Base-by-base conservation (phyloP, 2,113 vertebrate genomes). In the Cercocebus atys region DNA sequence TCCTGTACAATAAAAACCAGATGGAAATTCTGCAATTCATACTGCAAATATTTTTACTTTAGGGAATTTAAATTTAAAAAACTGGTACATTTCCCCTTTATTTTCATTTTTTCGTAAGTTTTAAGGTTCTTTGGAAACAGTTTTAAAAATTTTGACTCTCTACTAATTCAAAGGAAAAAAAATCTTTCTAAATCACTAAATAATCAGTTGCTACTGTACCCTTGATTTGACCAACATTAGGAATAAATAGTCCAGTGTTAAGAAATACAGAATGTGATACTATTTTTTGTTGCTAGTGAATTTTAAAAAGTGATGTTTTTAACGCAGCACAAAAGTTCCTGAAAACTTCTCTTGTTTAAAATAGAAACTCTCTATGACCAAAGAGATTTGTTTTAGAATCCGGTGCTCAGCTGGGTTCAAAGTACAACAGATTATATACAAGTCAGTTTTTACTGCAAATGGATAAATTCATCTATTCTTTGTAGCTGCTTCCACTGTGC, bases 241-340 rank as follows among this genome's bases (percentile, higher is more conserved):
- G 11, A 90, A 84, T 82, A 88, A 91, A 76, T 25, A 86, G 22
- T 88, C 1, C 13, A 91, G 8, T 66, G 38, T 32, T 72, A 81
- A 59, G 8, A 88, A 90, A 50, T 61, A 57, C 22, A 43, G 47
- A 92, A 84, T 75, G 52, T 88, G 17, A 35, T 25, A 87, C 81
- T 50, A 81, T 68, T 72, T 88, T 94, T 79, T 93, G 43, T 45
- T 82, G 40, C n/a, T 52, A 18, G 13, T 38, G 22, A 73, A 85
- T 93, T 96, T 93, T 73, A 78, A 91, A 90, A 91, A 80, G 45
- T 78, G 10, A 78, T 70, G 93, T 90, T 93, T 96, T 86, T 85
- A 97, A 95, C 32, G 88, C 23, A 82, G 38, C 30, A 92, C 22
- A 92, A 73, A 90, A 82, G 30, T 64, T 92, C 18, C 73, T 73